phyloP scores from a whole-genome alignment of 2,113 vertebrate genomes.

The Rhinoderma darwinii region DNA sequence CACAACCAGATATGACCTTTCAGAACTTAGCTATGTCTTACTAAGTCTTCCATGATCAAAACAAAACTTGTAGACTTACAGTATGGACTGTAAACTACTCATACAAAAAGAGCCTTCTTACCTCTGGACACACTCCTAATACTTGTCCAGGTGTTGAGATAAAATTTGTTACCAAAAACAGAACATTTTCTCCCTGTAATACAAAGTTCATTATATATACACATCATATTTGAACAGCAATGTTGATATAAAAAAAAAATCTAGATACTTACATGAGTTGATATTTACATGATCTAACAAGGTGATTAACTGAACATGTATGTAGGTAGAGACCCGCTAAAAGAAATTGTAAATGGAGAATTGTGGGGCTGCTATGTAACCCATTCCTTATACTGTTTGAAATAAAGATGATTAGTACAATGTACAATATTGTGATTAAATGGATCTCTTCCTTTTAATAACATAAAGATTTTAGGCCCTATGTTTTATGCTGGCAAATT shows the following conservation, averaged over 20 bases:
- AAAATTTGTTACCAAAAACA: constrained; percentile 77
- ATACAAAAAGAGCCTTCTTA: constrained; percentile 50
- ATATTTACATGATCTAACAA: too few relatives aligned
- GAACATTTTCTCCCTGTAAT: constrained; percentile 70
- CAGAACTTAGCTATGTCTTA: too few relatives aligned
- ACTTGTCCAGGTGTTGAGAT: constrained; percentile 68
- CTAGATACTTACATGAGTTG: too few relatives aligned
- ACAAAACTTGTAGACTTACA: too few relatives aligned
- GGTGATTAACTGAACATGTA: background rate
- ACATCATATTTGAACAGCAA: background rate
- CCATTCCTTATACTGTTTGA: too few relatives aligned
- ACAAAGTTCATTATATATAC: background rate
- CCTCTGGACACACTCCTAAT: constrained; percentile 76
- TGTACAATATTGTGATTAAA: too few relatives aligned
- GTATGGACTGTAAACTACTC: background rate
- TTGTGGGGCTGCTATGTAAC: background rate
- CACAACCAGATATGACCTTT: background rate
- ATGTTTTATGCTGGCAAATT: too few relatives aligned
- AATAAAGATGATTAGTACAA: too few relatives aligned
- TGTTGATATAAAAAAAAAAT: background rate
- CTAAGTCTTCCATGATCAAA: too few relatives aligned
- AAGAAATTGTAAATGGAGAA: background rate
- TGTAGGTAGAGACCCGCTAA: background rate
- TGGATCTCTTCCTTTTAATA: too few relatives aligned
- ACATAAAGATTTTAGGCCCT: too few relatives aligned